Evolutionary conservation across 2,113 vertebrate species (phyloP).

Genomic region (Caracal caracal): DNA sequence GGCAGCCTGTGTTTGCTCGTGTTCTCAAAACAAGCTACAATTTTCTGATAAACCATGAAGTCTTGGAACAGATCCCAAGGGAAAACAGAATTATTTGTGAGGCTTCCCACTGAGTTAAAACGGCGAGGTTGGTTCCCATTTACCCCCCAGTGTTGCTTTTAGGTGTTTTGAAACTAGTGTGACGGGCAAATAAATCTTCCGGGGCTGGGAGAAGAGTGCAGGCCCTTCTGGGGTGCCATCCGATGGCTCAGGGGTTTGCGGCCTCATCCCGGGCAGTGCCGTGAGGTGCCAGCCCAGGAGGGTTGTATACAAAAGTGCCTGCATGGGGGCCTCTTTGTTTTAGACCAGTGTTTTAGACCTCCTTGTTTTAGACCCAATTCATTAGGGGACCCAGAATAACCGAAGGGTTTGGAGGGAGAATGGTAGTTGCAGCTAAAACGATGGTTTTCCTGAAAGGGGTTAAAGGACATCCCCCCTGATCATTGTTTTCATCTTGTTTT

Average conservation of each 20-base stretch:
- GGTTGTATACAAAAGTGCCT: not conserved
- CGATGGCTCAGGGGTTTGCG: not conserved
- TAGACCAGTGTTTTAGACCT: not conserved
- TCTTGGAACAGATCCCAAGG: not conserved
- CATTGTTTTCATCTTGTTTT: conserved; percentile 58
- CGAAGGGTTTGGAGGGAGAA: not conserved
- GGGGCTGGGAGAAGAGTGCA: not conserved
- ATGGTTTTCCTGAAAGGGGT: not conserved
- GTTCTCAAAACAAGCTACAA: not conserved
- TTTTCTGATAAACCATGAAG: not conserved
- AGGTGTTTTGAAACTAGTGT: not conserved
- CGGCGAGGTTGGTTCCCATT: not conserved
- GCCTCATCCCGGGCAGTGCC: not conserved
- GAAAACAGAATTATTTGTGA: conserved; percentile 12
- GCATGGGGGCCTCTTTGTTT: not conserved
- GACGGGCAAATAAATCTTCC: conserved; percentile 15
- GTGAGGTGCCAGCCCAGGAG: not conserved
- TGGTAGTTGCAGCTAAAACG: not conserved
- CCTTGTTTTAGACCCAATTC: conserved; percentile 4
- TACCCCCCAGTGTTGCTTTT: not conserved
- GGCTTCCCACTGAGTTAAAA: not conserved
- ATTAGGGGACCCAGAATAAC: not conserved
- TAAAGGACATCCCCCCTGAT: conserved; percentile 33
- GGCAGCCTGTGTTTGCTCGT: conserved; percentile 38
- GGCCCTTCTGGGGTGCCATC: conserved; percentile 23